Conservation (phyloP, 2,113 vertebrate genomes). For the Platycercus adscitus region DNA sequence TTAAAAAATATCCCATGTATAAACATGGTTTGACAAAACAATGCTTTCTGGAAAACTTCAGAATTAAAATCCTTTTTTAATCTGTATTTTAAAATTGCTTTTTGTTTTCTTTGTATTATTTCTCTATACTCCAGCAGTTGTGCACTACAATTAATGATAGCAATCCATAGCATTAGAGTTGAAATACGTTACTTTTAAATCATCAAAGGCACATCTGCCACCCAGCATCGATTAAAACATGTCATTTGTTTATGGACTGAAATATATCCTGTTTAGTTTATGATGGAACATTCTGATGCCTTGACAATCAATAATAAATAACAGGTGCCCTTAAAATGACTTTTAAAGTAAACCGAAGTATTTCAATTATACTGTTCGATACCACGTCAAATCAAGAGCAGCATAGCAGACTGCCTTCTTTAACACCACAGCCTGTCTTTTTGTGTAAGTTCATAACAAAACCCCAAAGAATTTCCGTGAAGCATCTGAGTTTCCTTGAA, state of each 20-base stretch:
- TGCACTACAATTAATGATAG: background rate
- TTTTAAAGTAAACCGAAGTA: background rate
- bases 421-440: background rate
- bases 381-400: background rate
- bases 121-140: fast-evolving
- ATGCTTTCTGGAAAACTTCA: background rate
- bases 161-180: background rate
- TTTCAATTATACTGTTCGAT: background rate
- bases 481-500: background rate
- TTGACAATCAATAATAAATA: background rate
- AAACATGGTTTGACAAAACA: background rate
- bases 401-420: background rate
- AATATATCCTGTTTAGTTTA: background rate
- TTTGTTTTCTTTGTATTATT: background rate
- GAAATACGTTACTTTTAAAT: background rate
- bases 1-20: background rate
- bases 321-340: background rate
- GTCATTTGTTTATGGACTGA: background rate
- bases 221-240: background rate
- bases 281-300: background rate
- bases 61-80: background rate
- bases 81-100: background rate
- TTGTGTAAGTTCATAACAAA: background rate
- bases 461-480: background rate
- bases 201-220: background rate